Evolutionary conservation across 1,140 invertebrate species (phyloP).

Genomic region (Hormaphis cornu): DNA sequence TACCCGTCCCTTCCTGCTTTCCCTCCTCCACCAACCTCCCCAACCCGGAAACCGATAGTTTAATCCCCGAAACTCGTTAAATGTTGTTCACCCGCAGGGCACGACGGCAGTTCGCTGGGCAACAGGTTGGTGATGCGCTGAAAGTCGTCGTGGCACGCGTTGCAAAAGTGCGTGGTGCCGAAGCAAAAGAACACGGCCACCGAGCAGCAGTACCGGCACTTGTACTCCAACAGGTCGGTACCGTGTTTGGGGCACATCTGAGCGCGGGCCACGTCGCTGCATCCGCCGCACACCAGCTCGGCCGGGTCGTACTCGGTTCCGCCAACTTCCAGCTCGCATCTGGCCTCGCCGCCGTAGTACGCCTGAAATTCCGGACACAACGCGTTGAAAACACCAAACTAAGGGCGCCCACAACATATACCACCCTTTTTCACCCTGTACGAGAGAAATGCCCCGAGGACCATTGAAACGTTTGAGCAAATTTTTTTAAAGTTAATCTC

Average conservation of each 20-base stretch:
- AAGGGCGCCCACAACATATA: too few relatives aligned
- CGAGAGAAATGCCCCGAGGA: too few relatives aligned
- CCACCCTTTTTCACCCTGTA: too few relatives aligned
- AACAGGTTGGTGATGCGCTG: constrained; percentile 90
- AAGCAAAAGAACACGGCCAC: constrained; percentile 99
- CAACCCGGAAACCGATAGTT: too few relatives aligned
- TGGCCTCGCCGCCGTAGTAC: constrained; percentile 93
- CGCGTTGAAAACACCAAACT: too few relatives aligned
- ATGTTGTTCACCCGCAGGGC: constrained; percentile 93
- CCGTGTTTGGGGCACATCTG: constrained; percentile 95
- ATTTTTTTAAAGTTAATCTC: too few relatives aligned
- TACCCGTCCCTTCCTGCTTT: too few relatives aligned
- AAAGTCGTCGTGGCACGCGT: constrained; percentile 96
- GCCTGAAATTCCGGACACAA: too few relatives aligned
- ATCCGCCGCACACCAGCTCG: constrained; percentile 94
- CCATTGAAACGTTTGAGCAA: too few relatives aligned
- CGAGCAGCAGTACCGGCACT: constrained; percentile 97
- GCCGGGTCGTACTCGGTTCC: constrained; percentile 74
- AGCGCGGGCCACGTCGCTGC: constrained; percentile 89
- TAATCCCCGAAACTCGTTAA: too few relatives aligned
- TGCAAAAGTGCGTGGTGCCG: constrained; percentile 97
- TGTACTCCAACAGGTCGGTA: constrained; percentile 96
- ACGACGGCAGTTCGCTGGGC: constrained; percentile 74
- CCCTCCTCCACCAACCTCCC: too few relatives aligned
- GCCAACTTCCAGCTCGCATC: constrained; percentile 82